These are phyloP conservation scores for Fragum fragum DNA, from an alignment of 2,888 invertebrate species.

Conservation along the genomic window DNA sequence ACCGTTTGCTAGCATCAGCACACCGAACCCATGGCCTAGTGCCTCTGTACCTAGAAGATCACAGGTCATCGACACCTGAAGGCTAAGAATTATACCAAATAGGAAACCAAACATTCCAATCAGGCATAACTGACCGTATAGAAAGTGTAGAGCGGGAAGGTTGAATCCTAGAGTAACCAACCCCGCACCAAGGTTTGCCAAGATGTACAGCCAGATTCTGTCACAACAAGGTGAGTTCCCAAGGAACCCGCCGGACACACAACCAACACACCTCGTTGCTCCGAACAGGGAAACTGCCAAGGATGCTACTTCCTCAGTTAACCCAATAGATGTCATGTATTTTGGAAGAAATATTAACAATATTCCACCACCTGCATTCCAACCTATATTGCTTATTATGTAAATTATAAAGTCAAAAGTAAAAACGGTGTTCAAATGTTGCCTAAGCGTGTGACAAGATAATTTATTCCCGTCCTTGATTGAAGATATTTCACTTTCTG, in stretches of 20 bases:
- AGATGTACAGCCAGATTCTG: constrained; percentile 70
- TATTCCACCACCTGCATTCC: constrained; percentile 75
- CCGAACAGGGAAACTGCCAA: constrained; percentile 69
- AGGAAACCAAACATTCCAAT: constrained; percentile 69
- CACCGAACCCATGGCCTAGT: constrained; percentile 78
- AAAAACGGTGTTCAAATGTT: constrained; percentile 42
- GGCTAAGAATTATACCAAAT: constrained; percentile 78
- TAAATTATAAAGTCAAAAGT: constrained; percentile 75
- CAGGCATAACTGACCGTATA: constrained; percentile 39
- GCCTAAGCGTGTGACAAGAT: background rate
- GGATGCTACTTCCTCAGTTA: constrained; percentile 70
- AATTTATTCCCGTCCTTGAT: background rate
- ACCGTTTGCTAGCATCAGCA: constrained; percentile 81
- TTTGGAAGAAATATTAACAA: constrained; percentile 74
- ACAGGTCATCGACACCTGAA: constrained; percentile 76
- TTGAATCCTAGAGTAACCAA: background rate
- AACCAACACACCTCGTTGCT: constrained; percentile 76
- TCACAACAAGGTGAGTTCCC: constrained; percentile 73
- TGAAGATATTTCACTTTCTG: constrained; percentile 12
- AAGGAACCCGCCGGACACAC: constrained; percentile 75
- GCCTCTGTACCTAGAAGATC: constrained; percentile 76
- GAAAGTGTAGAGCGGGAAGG: constrained; percentile 56
- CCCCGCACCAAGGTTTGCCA: constrained; percentile 72
- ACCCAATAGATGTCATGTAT: constrained; percentile 69
- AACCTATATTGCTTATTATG: constrained; percentile 77